Conservation (phyloP, 2,113 vertebrate genomes). For the Leptosomus discolor region DNA sequence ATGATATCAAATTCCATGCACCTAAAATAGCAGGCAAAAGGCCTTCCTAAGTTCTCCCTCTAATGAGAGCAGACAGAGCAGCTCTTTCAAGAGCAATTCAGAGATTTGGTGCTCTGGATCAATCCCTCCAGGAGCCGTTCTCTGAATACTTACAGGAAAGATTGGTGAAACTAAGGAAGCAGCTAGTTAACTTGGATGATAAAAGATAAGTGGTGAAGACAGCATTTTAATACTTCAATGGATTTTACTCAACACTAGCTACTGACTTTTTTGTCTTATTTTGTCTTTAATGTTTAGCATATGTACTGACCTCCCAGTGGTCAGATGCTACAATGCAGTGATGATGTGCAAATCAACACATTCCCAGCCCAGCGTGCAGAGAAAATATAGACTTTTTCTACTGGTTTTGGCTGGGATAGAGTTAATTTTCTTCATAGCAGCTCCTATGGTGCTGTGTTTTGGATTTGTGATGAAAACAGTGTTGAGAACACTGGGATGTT, state of each 20-base stretch:
- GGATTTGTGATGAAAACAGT: neutral
- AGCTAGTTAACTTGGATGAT: neutral
- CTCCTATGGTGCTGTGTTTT: neutral
- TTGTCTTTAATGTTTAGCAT: neutral
- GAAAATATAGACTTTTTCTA: neutral
- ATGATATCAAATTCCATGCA: neutral
- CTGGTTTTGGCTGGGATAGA: neutral
- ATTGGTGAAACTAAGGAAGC: neutral
- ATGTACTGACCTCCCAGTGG: neutral
- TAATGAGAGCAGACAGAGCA: neutral
- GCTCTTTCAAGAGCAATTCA: neutral
- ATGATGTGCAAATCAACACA: neutral
- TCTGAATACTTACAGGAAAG: neutral
- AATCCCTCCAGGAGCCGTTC: neutral
- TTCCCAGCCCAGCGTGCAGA: neutral
- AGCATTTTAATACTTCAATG: neutral
- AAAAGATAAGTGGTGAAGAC: neutral
- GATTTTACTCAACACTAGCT: neutral
- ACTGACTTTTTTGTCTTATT: neutral
- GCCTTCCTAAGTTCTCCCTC: neutral
- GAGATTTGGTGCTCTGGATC: accelerated
- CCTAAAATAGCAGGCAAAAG: neutral
- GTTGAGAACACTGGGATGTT: neutral
- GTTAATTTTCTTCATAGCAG: neutral
- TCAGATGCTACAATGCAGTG: neutral